A percentile compares a stretch with the other conserved stretches of the same genome.
phyloP scores from a whole-genome alignment of 2,888 invertebrate genomes.

The Drosophila rubida region DNA sequence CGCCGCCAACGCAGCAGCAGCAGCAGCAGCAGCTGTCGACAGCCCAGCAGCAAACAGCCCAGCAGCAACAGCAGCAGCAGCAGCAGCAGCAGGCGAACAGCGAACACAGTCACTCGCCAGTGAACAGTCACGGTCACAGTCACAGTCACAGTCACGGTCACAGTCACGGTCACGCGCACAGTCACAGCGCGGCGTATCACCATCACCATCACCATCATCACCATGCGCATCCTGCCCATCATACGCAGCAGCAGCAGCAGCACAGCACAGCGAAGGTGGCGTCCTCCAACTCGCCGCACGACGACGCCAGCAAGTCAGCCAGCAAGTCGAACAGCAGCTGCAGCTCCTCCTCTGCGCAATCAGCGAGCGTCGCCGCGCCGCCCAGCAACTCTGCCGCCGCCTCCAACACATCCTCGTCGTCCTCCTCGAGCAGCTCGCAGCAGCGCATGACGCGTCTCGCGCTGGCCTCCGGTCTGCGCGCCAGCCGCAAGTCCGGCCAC shows the following conservation, averaged over 20 bases:
- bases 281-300: constrained; percentile 28
- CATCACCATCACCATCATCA: constrained; percentile 22
- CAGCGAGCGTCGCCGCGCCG: too few species aligned
- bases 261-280: constrained; percentile 46
- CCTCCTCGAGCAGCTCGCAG: neutral
- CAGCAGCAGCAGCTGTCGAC: constrained; percentile 23
- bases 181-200: constrained; percentile 20
- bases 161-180: constrained; percentile 20
- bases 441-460: constrained; percentile 58
- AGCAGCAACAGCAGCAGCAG: constrained; percentile 82
- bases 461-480: constrained; percentile 54
- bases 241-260: too few species aligned
- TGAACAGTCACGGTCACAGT: constrained; percentile 6
- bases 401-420: neutral
- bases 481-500: constrained; percentile 82
- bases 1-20: constrained; percentile 68
- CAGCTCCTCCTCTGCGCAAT: constrained; percentile 13
- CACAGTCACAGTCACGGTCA: constrained; percentile 34
- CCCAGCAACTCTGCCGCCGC: neutral
- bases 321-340: constrained; percentile 57
- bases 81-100: constrained; percentile 84
- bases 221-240: constrained; percentile 40
- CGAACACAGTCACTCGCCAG: constrained; percentile 5
- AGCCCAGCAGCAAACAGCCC: constrained; percentile 86
- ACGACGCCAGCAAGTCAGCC: constrained; percentile 28